Evolutionary conservation across 2,888 invertebrate species (phyloP).

Genomic region (Axea sp.): DNA sequence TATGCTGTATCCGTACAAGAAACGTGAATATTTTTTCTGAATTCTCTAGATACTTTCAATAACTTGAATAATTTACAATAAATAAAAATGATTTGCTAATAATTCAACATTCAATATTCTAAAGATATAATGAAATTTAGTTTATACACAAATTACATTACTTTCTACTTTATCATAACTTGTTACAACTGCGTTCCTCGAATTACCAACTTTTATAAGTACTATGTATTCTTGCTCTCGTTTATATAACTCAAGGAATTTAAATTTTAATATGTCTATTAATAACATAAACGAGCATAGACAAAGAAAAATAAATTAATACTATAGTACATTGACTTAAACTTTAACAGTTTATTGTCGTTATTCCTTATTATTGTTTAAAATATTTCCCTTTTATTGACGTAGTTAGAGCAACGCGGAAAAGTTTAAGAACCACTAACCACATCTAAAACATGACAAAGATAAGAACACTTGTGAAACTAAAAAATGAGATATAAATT

Average conservation of each 20-base stretch:
- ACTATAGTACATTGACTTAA: background rate
- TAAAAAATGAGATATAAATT: conserved; percentile 21
- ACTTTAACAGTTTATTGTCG: conserved; percentile 2
- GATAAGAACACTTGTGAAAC: conserved; percentile 36
- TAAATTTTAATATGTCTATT: conserved; percentile 4
- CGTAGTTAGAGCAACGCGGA: conserved; percentile 1
- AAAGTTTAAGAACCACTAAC: conserved; percentile 19
- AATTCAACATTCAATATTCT: too few relatives aligned
- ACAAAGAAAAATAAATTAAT: background rate
- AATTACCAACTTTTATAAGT: conserved; percentile 14
- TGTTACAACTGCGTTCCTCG: background rate
- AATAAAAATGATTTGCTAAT: too few relatives aligned
- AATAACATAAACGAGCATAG: conserved; percentile 5
- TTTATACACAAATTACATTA: conserved; percentile 1
- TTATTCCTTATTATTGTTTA: conserved; percentile 5
- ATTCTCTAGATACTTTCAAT: too few relatives aligned
- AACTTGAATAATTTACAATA: too few relatives aligned
- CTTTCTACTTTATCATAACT: too few relatives aligned
- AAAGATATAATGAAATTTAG: too few relatives aligned
- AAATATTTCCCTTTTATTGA: background rate
- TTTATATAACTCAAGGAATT: conserved; percentile 2
- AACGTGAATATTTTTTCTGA: background rate
- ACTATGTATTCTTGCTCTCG: conserved; percentile 2
- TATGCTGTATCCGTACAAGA: too few relatives aligned
- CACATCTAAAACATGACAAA: conserved; percentile 37